Percentiles rank a stretch among this genome's conserved stretches.
Evolutionary conservation across 2,888 invertebrate species (phyloP).

Genomic region (Bursaphelenchus okinawaensis): DNA sequence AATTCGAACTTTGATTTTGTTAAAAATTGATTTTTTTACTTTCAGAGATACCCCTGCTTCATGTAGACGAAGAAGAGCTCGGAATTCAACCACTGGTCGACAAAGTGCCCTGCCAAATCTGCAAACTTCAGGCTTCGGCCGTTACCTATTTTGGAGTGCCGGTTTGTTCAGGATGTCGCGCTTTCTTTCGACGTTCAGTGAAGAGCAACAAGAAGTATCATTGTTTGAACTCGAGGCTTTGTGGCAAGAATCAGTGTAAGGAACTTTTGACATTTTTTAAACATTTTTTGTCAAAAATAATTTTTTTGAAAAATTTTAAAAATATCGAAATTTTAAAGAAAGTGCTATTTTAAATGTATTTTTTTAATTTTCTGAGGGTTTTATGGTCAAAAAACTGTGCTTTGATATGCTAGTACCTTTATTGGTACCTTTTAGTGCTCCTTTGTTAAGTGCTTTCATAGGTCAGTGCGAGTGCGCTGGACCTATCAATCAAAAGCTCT

Average conservation of each 20-base stretch:
- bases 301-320: neutral
- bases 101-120: conserved; percentile 7
- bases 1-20: too few relatives aligned
- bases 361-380: neutral
- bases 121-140: conserved; percentile 8
- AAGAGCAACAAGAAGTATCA: conserved; percentile 6
- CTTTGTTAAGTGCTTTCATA: too few relatives aligned
- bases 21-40: too few relatives aligned
- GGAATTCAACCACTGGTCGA: neutral
- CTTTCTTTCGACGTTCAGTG: conserved; percentile 5
- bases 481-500: too few relatives aligned
- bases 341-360: neutral
- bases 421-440: too few relatives aligned
- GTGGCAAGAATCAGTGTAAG: conserved; percentile 10
- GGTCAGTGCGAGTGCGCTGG: too few relatives aligned
- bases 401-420: too few relatives aligned
- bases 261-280: too few relatives aligned
- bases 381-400: too few relatives aligned
- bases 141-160: conserved; percentile 9
- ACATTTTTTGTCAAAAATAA: neutral
- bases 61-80: neutral
- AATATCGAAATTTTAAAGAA: neutral
- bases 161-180: conserved; percentile 8
- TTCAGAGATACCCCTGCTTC: too few relatives aligned
- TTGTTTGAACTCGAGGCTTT: conserved; percentile 5